Conservation (phyloP, 30 jellyfish, hydroid and myxozoan genomes). For the Nemopilema nomurai region DNA sequence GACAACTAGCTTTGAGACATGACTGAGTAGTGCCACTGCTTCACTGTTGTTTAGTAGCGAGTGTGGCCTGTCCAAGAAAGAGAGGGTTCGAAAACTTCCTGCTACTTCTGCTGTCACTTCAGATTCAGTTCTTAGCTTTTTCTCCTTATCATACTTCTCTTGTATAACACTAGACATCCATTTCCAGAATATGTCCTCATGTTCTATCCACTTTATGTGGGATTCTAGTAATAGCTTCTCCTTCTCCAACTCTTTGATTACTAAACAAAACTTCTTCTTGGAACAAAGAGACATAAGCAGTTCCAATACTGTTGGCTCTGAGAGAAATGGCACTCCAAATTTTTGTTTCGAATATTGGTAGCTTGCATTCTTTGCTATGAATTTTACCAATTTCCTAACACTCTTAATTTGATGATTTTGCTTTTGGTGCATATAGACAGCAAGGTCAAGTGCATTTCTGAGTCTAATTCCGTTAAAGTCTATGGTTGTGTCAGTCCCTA, state of each 20-base stretch:
- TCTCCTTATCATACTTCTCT: conserved; percentile 1
- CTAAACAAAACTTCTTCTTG: neutral
- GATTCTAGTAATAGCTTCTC: conserved; percentile 26
- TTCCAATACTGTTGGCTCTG: conserved; percentile 1
- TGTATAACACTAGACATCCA: conserved; percentile 81
- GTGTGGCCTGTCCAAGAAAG: neutral
- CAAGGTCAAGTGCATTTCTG: neutral
- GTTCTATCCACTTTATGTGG: conserved; percentile 56
- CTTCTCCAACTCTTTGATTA: conserved; percentile 7
- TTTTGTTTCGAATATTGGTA: neutral
- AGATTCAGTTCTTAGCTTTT: neutral
- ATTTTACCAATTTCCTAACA: neutral
- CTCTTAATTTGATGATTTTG: neutral
- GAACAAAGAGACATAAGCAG: neutral
- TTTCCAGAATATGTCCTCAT: conserved; percentile 77
- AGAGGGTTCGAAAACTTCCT: neutral
- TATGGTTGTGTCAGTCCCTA: neutral
- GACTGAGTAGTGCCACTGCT: neutral
- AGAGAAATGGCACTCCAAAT: neutral
- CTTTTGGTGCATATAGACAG: neutral
- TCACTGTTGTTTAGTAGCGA: neutral
- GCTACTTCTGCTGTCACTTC: neutral
- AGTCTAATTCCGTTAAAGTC: neutral
- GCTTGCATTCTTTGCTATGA: neutral
- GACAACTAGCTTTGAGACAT: neutral